Evolutionary conservation across 2,888 invertebrate species (phyloP).

Genomic region (Napeogenes sylphis): DNA sequence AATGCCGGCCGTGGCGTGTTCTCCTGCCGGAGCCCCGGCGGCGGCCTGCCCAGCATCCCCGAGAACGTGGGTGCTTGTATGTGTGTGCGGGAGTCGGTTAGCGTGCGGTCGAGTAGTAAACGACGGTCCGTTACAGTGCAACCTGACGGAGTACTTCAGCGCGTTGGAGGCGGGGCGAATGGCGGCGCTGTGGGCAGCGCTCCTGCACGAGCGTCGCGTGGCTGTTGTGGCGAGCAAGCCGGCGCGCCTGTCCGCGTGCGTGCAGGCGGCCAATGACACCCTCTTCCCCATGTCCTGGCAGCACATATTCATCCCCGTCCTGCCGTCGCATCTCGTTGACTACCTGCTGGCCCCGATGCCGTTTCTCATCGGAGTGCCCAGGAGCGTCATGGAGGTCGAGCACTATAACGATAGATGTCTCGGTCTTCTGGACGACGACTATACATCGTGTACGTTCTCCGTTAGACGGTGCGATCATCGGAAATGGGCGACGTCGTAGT

Average conservation of each 20-base stretch:
- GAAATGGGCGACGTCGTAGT: slow-evolving; percentile 97
- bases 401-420: no score
- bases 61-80: slow-evolving; percentile 88
- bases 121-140: slow-evolving; percentile 82
- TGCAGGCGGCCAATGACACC: slow-evolving; percentile 95
- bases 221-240: slow-evolving; percentile 94
- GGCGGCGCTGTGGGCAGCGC: slow-evolving; percentile 96
- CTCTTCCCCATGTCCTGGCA: slow-evolving; percentile 99
- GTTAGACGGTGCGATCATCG: slow-evolving; percentile 83
- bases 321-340: slow-evolving; percentile 92
- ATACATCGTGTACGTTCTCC: no score
- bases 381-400: slow-evolving; percentile 85
- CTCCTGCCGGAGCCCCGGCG: slow-evolving; percentile 85
- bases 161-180: slow-evolving; percentile 96
- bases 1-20: slow-evolving; percentile 65
- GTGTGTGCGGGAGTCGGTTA: no score
- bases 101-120: no score
- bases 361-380: slow-evolving; percentile 96
- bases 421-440: no score
- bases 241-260: slow-evolving; percentile 93
- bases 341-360: slow-evolving; percentile 98
- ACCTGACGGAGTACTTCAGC: slow-evolving; percentile 97
- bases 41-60: slow-evolving; percentile 94
- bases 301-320: slow-evolving; percentile 97
- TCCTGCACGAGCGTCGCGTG: slow-evolving; percentile 95